A percentile compares a stretch with the other conserved stretches of the same genome.
These are phyloP conservation scores for Aptenodytes patagonicus DNA, from an alignment of 2,113 vertebrate species.

Conservation along the genomic window DNA sequence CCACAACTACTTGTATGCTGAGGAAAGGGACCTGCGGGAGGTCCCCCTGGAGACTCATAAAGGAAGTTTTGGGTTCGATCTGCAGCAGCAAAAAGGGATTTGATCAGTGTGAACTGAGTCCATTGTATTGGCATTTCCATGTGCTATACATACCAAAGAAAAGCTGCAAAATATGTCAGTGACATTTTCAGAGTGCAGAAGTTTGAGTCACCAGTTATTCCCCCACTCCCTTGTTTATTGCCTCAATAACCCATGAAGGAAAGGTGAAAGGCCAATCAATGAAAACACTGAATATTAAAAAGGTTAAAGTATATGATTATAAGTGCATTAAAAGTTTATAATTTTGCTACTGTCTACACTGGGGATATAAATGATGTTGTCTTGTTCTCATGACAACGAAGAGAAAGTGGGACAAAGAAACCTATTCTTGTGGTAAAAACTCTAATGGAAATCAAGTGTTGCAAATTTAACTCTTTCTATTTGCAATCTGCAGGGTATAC, in stretches of 20 bases:
- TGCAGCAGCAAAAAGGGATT: background rate
- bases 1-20: accelerated
- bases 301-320: background rate
- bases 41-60: background rate
- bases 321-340: background rate
- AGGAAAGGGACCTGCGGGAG: background rate
- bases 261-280: conserved; percentile 33
- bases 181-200: conserved; percentile 11
- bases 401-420: background rate
- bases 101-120: background rate
- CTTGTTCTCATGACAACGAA: background rate
- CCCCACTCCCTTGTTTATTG: conserved; percentile 2
- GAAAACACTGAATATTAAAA: conserved; percentile 36
- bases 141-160: background rate
- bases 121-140: background rate
- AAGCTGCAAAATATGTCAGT: background rate
- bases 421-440: background rate
- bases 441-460: background rate
- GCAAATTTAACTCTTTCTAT: background rate
- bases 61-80: background rate
- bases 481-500: background rate
- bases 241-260: background rate
- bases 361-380: background rate
- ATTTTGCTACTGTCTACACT: background rate
- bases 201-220: background rate